These are phyloP conservation scores for Merodon equestris DNA, from an alignment of 2,888 invertebrate species.

Conservation along the genomic window DNA sequence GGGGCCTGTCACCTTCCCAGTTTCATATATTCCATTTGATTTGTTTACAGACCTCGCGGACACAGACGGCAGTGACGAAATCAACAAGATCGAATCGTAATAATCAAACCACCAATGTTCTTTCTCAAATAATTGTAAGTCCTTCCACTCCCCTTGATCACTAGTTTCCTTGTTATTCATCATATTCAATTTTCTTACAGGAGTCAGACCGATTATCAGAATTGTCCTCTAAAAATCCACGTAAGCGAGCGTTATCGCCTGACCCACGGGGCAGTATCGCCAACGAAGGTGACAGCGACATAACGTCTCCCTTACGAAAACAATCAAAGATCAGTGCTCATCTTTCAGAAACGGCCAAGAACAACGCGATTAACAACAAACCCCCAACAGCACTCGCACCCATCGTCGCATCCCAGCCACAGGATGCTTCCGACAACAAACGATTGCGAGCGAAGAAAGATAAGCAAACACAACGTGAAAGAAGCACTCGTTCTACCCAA, in stretches of 20 bases:
- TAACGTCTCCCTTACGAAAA: conserved; percentile 71
- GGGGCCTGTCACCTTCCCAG: no score
- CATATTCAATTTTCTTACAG: conserved; percentile 6
- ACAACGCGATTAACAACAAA: conserved; percentile 6
- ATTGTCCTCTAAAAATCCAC: conserved; percentile 28
- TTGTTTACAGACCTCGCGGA: conserved; percentile 1
- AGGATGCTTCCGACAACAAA: conserved; percentile 2
- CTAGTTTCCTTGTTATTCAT: not conserved
- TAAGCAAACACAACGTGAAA: conserved; percentile 2
- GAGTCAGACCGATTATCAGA: conserved; percentile 19
- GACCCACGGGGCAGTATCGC: not conserved
- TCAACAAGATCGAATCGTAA: conserved; percentile 36
- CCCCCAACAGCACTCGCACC: not conserved
- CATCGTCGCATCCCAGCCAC: not conserved
- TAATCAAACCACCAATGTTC: conserved; percentile 4
- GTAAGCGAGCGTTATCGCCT: conserved; percentile 68
- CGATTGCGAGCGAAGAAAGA: conserved; percentile 53
- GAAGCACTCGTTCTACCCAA: conserved; percentile 8
- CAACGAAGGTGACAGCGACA: conserved; percentile 47
- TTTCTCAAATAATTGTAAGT: conserved; percentile 28
- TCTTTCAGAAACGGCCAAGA: conserved; percentile 49
- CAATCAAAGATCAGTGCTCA: conserved; percentile 69
- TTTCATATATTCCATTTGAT: conserved; percentile 1
- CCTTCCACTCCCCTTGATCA: not conserved
- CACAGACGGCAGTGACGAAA: not conserved